These are phyloP conservation scores for Netelia melanura DNA, from an alignment of 2,888 invertebrate genomes.

Conservation along the genomic window DNA sequence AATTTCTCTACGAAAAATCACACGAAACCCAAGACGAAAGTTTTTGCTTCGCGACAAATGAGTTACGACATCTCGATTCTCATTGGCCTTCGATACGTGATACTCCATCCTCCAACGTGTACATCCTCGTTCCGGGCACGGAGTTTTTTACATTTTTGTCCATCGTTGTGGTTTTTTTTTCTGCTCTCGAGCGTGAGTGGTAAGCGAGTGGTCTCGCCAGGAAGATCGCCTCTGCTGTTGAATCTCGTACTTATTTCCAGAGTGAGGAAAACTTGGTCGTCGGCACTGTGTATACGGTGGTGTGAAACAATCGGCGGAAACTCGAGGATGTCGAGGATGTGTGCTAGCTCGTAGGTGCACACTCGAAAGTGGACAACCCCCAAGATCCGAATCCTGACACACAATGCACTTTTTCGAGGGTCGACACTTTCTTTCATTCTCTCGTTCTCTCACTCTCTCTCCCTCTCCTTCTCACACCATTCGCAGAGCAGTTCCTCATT, in stretches of 20 bases:
- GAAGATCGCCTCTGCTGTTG: constrained; percentile 24
- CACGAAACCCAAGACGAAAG: constrained; percentile 16
- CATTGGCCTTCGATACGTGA: constrained; percentile 15
- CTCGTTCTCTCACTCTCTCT: constrained; percentile 46
- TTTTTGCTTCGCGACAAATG: constrained; percentile 12
- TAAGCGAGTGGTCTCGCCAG: neutral
- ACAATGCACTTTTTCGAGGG: constrained; percentile 68
- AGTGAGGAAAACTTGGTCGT: constrained; percentile 53
- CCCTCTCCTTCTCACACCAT: constrained; percentile 44
- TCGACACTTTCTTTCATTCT: constrained; percentile 58
- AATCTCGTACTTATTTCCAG: constrained; percentile 37
- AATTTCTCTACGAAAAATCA: constrained; percentile 55
- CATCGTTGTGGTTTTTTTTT: neutral
- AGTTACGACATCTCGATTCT: constrained; percentile 31
- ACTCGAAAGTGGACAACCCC: constrained; percentile 61
- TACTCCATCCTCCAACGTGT: neutral
- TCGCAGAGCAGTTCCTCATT: constrained; percentile 62
- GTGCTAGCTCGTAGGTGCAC: constrained; percentile 22
- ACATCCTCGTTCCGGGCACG: neutral
- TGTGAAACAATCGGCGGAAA: constrained; percentile 62
- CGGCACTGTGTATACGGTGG: neutral
- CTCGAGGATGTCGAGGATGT: constrained; percentile 35
- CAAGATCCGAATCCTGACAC: constrained; percentile 58
- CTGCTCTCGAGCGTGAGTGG: constrained; percentile 2
- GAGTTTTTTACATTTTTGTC: neutral